A percentile compares a stretch with the other conserved stretches of the same genome.
Evolutionary conservation across 1,140 invertebrate species (phyloP).

Genomic region (Microvelia longipes): DNA sequence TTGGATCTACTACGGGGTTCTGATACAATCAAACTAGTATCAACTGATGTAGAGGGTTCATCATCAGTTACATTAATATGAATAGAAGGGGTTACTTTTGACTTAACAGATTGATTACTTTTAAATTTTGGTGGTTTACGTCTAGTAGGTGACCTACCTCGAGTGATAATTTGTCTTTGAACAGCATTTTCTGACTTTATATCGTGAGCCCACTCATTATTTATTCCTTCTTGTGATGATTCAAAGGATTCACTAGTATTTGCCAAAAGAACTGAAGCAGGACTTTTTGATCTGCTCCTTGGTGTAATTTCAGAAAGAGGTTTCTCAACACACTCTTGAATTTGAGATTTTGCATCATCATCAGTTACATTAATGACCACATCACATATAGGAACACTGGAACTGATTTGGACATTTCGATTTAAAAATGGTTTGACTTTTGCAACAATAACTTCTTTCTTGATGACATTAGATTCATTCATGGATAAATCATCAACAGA

Average conservation of each 20-base stretch:
- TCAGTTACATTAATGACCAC: not conserved
- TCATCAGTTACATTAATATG: not conserved
- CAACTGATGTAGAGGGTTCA: not conserved
- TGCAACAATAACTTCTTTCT: not conserved
- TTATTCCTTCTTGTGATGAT: not conserved
- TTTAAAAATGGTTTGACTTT: no score
- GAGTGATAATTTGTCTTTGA: not conserved
- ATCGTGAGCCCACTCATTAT: not conserved
- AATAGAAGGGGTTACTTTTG: not conserved
- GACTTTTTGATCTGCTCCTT: slow-evolving; percentile 41
- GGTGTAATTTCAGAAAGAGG: not conserved
- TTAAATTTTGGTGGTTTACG: not conserved
- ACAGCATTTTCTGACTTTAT: not conserved
- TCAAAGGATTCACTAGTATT: slow-evolving; percentile 44
- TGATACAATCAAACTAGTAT: not conserved
- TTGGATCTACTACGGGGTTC: slow-evolving; percentile 33
- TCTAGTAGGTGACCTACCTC: not conserved
- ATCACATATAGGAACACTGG: not conserved
- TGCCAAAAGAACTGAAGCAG: slow-evolving; percentile 54
- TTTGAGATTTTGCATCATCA: not conserved
- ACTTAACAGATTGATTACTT: not conserved
- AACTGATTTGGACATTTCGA: no score
- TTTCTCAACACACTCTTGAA: not conserved
- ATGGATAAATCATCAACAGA: not conserved
- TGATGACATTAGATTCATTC: not conserved